Evolutionary conservation across 2,888 invertebrate species (phyloP).

Genomic region (Cantharis lateralis): DNA sequence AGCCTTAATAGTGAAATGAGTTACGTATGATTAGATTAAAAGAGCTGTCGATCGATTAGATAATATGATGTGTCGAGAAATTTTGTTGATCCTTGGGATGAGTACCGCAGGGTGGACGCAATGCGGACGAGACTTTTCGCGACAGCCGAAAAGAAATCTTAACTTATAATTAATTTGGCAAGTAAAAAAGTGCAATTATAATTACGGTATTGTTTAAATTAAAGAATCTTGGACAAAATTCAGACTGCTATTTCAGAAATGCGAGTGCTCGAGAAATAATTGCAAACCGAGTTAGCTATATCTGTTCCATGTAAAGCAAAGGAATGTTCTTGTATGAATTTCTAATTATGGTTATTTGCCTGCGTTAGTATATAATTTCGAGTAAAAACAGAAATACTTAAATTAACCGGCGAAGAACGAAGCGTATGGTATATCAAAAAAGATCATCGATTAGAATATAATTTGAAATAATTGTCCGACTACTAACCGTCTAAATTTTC

Average conservation of each 20-base stretch:
- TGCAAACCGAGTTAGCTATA: conserved; percentile 23
- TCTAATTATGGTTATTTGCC: conserved; percentile 30
- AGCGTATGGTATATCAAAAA: neutral
- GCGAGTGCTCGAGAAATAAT: conserved; percentile 24
- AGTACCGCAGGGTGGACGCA: neutral
- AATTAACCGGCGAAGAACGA: neutral
- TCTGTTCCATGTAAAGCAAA: conserved; percentile 28
- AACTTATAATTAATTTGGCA: neutral
- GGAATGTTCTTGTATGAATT: conserved; percentile 31
- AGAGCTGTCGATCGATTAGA: neutral
- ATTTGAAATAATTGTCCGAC: neutral
- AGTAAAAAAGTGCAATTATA: neutral
- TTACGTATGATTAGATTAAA: neutral
- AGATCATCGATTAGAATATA: neutral
- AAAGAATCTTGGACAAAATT: neutral
- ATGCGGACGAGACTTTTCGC: neutral
- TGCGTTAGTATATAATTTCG: conserved; percentile 27
- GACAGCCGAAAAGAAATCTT: neutral
- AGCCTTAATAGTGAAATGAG: conserved; percentile 1
- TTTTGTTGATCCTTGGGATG: neutral
- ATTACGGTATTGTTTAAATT: neutral
- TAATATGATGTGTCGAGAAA: no score
- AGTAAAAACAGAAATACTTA: neutral
- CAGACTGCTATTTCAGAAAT: conserved; percentile 14
- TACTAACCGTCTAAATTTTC: neutral